Base-by-base conservation (phyloP, 1,140 invertebrate species). In the Leguminivora glycinivorella region DNA sequence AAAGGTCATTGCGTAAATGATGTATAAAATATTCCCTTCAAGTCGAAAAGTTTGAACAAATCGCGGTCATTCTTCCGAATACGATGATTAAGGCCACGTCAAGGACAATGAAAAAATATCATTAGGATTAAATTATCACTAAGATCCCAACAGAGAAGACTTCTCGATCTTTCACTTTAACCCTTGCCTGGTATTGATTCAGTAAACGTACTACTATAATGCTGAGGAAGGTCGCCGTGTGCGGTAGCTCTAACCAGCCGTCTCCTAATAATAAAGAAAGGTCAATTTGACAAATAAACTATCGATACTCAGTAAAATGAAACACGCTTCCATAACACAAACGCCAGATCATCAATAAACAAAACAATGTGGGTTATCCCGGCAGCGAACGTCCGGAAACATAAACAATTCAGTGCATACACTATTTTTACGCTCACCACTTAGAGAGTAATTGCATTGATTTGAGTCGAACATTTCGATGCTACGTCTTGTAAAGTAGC, bases 391-490 rank as follows among this genome's bases (percentile, higher is more conserved):
- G 72, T 14, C 69, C 77, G 70, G 24, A 38, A 71, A 73, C n/a
- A 68, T 78, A 78, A 78, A 77, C 76, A 77, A 75, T 73, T 68
- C 70, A 73, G 47, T 68, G 26, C 70, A 75, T 78, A 71, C 75
- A 75, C 67, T 85, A 84, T 80, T 82, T 83, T 77, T 79, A 58
- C 74, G 12, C 70, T 43, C 43, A 69, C 72, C 79, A 79, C 80
- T 79, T 78, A 83, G 26, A 26, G 34, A 66, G 69, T 75, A 69
- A 79, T 85, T 77, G 77, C 75, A 74, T 80, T 78, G 82, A 83
- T 84, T 83, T 77, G 82, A 78, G 83, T 73, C 77, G 72, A 82
- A 80, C 77, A 76, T 87, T 70, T 90, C 82, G 72, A 67, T 82
- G 77, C 75, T 78, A 72, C 79, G 78, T 72, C 81, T 85, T 84